phyloP scores from a whole-genome alignment of 1,140 invertebrate genomes.

The Diachasmimorpha longicaudata region DNA sequence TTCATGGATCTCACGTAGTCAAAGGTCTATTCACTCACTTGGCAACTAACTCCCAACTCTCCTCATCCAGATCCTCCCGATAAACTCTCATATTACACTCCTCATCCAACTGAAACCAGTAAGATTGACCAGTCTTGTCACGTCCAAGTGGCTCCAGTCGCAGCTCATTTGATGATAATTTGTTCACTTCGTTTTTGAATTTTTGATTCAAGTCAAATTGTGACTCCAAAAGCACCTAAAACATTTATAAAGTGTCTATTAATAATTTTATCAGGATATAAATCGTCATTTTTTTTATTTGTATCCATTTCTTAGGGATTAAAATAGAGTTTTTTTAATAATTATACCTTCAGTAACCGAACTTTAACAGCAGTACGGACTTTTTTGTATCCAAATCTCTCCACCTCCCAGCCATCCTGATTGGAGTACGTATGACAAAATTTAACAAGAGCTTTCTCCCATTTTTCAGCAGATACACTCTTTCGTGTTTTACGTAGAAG shows the following conservation, averaged over 20 bases:
- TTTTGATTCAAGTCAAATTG: constrained; percentile 95
- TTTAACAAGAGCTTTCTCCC: constrained; percentile 89
- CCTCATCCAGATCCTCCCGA: constrained; percentile 93
- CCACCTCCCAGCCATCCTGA: constrained; percentile 95
- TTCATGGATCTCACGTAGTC: too few relatives aligned
- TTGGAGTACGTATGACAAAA: constrained; percentile 88
- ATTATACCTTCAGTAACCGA: constrained; percentile 79
- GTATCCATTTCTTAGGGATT: background rate
- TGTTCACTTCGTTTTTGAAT: constrained; percentile 92
- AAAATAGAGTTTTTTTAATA: too few relatives aligned
- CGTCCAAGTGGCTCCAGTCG: constrained; percentile 86
- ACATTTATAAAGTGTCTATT: constrained; percentile 31
- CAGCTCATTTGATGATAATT: constrained; percentile 77
- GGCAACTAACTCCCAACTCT: constrained; percentile 92
- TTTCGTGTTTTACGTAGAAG: constrained; percentile 86
- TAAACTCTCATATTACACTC: constrained; percentile 90
- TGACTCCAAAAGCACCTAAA: constrained; percentile 85
- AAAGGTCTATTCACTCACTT: constrained; percentile 66
- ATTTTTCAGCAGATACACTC: constrained; percentile 83
- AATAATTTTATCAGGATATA: background rate
- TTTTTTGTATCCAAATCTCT: constrained; percentile 95
- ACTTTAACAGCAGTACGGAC: constrained; percentile 87
- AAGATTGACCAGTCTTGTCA: constrained; percentile 87
- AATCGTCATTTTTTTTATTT: background rate
- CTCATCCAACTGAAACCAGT: constrained; percentile 92